Evolutionary conservation across 2,797 vertebrate genomes (phyloP).

Genomic region (Pipistrellus nathusii): DNA sequence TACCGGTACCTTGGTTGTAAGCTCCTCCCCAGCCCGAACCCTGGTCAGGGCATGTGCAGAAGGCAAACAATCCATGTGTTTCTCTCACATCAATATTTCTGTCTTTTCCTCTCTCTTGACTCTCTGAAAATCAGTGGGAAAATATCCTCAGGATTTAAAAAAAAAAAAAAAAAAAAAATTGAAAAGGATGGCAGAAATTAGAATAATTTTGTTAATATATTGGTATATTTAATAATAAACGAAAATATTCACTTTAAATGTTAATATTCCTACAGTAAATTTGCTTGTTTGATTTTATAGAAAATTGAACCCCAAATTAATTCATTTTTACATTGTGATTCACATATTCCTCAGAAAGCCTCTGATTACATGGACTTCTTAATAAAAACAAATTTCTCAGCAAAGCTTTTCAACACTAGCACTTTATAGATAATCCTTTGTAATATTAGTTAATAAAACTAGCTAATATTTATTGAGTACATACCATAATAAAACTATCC

Average conservation of each 20-base stretch:
- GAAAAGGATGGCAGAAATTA: constrained; percentile 36
- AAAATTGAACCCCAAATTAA: neutral
- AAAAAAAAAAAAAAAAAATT: neutral
- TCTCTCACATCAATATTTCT: no score
- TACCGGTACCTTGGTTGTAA: no score
- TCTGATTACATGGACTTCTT: constrained; percentile 19
- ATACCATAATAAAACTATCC: neutral
- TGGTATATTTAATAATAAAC: constrained; percentile 13
- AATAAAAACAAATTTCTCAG: constrained; percentile 39
- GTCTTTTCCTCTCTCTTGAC: no score
- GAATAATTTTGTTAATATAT: constrained; percentile 51
- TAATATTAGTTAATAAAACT: constrained; percentile 30
- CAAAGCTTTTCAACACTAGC: constrained; percentile 40
- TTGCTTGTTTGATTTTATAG: constrained; percentile 32
- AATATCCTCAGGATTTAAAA: neutral
- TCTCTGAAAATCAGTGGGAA: no score
- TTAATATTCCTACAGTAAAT: constrained; percentile 55
- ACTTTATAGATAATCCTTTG: constrained; percentile 13
- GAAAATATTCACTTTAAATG: constrained; percentile 56
- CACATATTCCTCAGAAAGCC: neutral
- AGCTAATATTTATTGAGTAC: neutral
- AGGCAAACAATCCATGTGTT: no score
- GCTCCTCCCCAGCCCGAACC: no score
- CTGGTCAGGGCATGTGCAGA: no score
- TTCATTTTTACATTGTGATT: constrained; percentile 30